Evolutionary conservation across 2,797 vertebrate genomes (phyloP), one percentile per base, ranked within the genome.

Genomic region (Denticeps clupeoides): DNA sequence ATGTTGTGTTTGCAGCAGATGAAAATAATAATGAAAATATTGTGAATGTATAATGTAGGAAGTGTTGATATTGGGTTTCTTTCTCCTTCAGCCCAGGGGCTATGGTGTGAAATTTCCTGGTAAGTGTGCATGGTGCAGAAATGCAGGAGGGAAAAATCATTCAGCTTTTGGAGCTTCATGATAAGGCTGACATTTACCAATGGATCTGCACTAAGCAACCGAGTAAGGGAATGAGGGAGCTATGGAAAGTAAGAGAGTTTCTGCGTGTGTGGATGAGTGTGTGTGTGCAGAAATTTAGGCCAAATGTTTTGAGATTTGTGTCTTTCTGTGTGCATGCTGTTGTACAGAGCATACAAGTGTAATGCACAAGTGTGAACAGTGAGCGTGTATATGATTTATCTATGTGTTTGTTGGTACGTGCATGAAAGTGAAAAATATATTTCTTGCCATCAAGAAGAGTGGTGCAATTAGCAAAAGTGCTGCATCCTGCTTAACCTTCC

Each of bases 161-260:
- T 56, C 33, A 24, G 46, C 51, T 53, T 59, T 50, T 50, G 49
- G 42, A 55, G 23, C 19, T 50, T 48, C 56, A 49, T 56, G 56
- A 64, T 61, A 54, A 56, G 53, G 51, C 35, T 55, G 49, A 56
- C 51, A 55, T 62, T 57, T 55, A 55, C 44, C 41, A 51, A 53
- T 33, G 46, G 31, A 59, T 28, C 53, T 41, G 28, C 48, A 41
- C 24, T 51, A 49, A 61, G 10, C 15, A 25, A 19, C 57, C 31
- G 23, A 53, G 52, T 13, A 41, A 27, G 28, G 38, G 41, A 43
- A 40, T 10, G 21, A 31, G 11, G 12, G 10, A 41, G 27, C 11
- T 13, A 33, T 8, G n/a, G 5, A 3, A 7, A 21, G 46, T 21
- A 45, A 43, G 11, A 3, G 32, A 35, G 3, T n/a, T 32, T 12